Percentiles rank a stretch among this genome's conserved stretches.
These are phyloP conservation scores for Noctua janthe DNA, from an alignment of 2,888 invertebrate genomes.

Conservation along the genomic window DNA sequence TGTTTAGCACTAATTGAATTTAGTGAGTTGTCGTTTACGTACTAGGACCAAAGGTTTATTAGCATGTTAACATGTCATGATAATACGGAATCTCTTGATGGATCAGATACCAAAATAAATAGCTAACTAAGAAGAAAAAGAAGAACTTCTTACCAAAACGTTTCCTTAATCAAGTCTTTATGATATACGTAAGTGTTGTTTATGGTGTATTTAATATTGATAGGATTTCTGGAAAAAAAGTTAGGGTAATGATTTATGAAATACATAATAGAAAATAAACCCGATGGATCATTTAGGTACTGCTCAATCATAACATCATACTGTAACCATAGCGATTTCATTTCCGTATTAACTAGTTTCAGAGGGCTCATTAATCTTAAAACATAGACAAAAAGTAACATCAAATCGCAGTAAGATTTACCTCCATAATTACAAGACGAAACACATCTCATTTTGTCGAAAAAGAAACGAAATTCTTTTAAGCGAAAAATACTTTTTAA, in stretches of 20 bases:
- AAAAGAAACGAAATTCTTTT: conserved; percentile 5
- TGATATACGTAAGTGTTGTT: background rate
- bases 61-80: background rate
- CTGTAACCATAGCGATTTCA: background rate
- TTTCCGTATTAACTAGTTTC: background rate
- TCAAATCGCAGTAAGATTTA: background rate
- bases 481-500: conserved; percentile 30
- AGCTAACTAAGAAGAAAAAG: background rate
- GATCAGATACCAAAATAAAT: background rate
- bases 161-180: background rate
- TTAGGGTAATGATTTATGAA: background rate
- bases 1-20: conserved; percentile 19
- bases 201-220: background rate
- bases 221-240: background rate
- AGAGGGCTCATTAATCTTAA: no score
- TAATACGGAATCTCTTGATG: background rate
- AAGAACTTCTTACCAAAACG: background rate
- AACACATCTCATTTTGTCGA: background rate
- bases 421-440: background rate
- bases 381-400: background rate
- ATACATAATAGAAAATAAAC: background rate
- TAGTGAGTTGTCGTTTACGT: background rate
- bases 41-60: background rate
- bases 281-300: background rate
- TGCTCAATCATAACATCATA: background rate